These are phyloP conservation scores for Muscidifurax raptorellus DNA, from an alignment of 1,140 invertebrate species.

Conservation along the genomic window DNA sequence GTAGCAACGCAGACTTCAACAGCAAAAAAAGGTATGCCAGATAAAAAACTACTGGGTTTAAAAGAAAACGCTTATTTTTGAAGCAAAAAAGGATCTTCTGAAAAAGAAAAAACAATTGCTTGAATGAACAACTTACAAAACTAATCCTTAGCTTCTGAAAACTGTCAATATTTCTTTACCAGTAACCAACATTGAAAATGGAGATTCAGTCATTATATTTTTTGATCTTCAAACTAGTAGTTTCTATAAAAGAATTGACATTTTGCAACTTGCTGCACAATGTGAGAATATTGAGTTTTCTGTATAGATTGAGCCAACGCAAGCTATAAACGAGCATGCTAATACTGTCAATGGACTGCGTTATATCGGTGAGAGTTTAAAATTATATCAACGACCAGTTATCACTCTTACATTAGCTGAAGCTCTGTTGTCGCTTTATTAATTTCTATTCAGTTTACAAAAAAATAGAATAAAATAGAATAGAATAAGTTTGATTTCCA, in stretches of 20 bases:
- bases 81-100: conserved; percentile 45
- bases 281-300: conserved; percentile 39
- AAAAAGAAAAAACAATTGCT: conserved; percentile 26
- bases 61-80: conserved; percentile 48
- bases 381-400: conserved; percentile 30
- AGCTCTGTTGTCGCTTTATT: conserved; percentile 40
- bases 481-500: no score
- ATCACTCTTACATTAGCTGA: conserved; percentile 22
- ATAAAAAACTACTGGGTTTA: conserved; percentile 39
- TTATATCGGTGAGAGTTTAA: conserved; percentile 8
- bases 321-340: conserved; percentile 42
- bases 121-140: no score
- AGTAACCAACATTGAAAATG: conserved; percentile 10
- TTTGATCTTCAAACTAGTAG: conserved; percentile 38
- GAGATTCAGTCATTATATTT: conserved; percentile 32
- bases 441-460: conserved; percentile 47
- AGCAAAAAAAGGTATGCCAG: conserved; percentile 34
- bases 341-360: conserved; percentile 41
- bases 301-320: conserved; percentile 42
- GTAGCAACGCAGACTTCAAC: background rate
- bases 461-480: no score
- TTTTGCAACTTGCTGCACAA: conserved; percentile 39
- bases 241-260: conserved; percentile 30
- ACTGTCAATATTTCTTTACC: background rate
- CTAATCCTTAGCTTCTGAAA: no score